These are phyloP conservation scores for Alloplasta piceator DNA, from an alignment of 2,888 invertebrate genomes.

Conservation along the genomic window DNA sequence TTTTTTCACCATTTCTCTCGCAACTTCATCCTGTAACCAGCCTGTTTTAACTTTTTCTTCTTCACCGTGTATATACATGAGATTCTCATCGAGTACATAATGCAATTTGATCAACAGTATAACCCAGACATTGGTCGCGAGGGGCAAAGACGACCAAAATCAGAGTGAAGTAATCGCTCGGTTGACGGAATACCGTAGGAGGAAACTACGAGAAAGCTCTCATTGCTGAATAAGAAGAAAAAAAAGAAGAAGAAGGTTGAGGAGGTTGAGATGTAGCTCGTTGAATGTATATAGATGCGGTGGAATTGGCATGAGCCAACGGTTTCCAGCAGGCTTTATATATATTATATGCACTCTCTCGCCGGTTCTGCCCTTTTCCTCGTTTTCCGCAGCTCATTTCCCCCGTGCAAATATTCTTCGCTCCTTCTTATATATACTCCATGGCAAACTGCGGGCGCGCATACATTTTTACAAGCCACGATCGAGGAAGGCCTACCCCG, in stretches of 20 bases:
- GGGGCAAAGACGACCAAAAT: conserved; percentile 19
- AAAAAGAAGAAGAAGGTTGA: background rate
- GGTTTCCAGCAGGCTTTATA: conserved; percentile 1
- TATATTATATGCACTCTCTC: conserved; percentile 42
- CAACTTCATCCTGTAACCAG: background rate
- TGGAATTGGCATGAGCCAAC: conserved; percentile 53
- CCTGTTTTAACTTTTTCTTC: conserved; percentile 4
- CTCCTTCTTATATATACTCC: conserved; percentile 46
- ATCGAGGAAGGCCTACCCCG: conserved; percentile 33
- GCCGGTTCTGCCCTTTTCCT: conserved; percentile 66
- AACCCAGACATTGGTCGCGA: conserved; percentile 22
- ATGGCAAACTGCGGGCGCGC: conserved; percentile 34
- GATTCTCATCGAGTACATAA: conserved; percentile 15
- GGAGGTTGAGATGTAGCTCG: background rate
- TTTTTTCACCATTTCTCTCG: background rate
- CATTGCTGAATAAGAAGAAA: conserved; percentile 8
- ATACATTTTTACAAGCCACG: conserved; percentile 52
- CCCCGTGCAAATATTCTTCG: conserved; percentile 73
- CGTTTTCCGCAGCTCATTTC: conserved; percentile 72
- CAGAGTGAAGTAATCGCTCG: conserved; percentile 37
- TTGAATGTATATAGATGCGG: conserved; percentile 15
- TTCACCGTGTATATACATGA: background rate
- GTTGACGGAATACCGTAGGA: conserved; percentile 39
- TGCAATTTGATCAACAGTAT: conserved; percentile 41
- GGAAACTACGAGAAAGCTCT: conserved; percentile 43